Conservation (phyloP, 2,113 vertebrate species). For the Trogon melanurus region DNA sequence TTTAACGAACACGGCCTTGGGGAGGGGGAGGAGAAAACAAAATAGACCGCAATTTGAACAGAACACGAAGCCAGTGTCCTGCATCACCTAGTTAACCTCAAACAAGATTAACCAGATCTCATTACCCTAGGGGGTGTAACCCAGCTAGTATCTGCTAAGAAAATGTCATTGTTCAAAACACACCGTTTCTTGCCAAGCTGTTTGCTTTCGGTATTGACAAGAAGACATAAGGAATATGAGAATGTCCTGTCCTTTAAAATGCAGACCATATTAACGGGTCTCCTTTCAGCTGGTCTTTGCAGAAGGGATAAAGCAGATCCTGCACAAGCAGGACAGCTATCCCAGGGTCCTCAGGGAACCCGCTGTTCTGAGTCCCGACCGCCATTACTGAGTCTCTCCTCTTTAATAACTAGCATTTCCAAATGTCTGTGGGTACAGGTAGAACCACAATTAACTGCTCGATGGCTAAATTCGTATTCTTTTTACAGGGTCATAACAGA, state of each 20-base stretch:
- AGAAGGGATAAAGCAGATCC: neutral
- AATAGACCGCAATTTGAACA: neutral
- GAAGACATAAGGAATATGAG: constrained; percentile 33
- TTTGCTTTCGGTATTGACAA: constrained; percentile 46
- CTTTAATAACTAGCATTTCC: neutral
- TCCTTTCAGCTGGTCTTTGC: constrained; percentile 23
- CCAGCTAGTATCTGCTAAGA: neutral
- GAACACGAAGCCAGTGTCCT: neutral
- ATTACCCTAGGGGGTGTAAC: neutral
- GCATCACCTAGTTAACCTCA: neutral
- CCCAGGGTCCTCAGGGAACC: neutral
- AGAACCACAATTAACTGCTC: neutral
- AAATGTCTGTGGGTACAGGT: neutral
- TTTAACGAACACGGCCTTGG: neutral
- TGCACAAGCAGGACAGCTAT: neutral
- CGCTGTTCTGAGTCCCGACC: neutral
- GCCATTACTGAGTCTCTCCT: neutral
- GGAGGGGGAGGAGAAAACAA: neutral
- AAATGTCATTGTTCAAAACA: constrained; percentile 51
- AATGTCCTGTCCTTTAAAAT: constrained; percentile 57
- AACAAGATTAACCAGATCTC: constrained; percentile 6
- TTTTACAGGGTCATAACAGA: neutral
- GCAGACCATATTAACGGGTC: neutral
- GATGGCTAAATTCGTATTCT: neutral
- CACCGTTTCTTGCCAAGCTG: constrained; percentile 6